These are phyloP conservation scores for Malacoctenus gilli DNA, from an alignment of 2,797 vertebrate genomes.

Conservation along the genomic window DNA sequence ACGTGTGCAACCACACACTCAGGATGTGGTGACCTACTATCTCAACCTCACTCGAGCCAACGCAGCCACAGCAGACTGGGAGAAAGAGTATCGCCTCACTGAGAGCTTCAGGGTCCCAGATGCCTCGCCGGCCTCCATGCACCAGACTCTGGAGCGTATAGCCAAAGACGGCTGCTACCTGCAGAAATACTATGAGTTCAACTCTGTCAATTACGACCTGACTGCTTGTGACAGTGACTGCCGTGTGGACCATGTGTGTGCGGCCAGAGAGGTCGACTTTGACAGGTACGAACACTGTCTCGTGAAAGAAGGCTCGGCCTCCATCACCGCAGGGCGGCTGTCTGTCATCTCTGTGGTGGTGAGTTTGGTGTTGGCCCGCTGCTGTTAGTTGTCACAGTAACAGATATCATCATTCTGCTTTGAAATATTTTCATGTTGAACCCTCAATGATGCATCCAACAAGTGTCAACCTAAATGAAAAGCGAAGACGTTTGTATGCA, in stretches of 20 bases:
- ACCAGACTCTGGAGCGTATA: constrained; percentile 77
- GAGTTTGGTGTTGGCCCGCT: constrained; percentile 41
- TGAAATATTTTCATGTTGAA: no score
- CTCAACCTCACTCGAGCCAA: constrained; percentile 90
- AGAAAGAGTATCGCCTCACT: constrained; percentile 90
- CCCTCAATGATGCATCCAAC: no score
- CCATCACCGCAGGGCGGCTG: constrained; percentile 34
- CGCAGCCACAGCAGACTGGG: constrained; percentile 78
- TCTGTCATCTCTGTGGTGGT: constrained; percentile 55
- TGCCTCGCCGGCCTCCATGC: constrained; percentile 86
- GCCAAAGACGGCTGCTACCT: constrained; percentile 65
- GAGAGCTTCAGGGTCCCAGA: constrained; percentile 85
- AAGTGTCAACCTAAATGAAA: no score
- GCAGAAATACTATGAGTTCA: constrained; percentile 89
- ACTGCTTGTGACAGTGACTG: constrained; percentile 79
- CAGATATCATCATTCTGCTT: no score
- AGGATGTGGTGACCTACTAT: constrained; percentile 94
- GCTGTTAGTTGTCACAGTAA: constrained; percentile 13
- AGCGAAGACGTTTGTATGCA: no score
- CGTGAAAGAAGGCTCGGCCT: constrained; percentile 54
- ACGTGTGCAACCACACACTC: constrained; percentile 15
- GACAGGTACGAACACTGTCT: constrained; percentile 82
- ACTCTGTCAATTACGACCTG: constrained; percentile 90
- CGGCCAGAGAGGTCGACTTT: constrained; percentile 87
- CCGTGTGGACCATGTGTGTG: constrained; percentile 87